Conservation (phyloP, 2,888 invertebrate species). For the Drosophila anceps region DNA sequence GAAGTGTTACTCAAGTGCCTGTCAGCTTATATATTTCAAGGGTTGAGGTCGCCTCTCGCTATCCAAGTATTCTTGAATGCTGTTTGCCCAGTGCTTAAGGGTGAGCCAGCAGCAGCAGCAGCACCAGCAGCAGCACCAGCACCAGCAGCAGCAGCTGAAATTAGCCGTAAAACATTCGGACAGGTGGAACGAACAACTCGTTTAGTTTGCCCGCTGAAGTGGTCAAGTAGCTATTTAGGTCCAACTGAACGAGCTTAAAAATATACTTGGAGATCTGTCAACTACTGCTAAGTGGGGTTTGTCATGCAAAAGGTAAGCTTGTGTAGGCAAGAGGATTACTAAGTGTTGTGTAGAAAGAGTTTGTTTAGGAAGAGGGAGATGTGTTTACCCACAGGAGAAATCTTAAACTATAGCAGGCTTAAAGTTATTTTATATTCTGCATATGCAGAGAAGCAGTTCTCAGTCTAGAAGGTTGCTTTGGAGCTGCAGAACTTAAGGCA, state of each 20-base stretch:
- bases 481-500: too few relatives aligned
- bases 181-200: constrained; percentile 16
- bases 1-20: constrained; percentile 48
- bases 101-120: constrained; percentile 6
- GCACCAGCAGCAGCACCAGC: too few relatives aligned
- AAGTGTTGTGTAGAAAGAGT: background rate
- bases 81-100: constrained; percentile 14
- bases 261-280: background rate
- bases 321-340: background rate
- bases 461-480: background rate
- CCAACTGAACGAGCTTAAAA: background rate
- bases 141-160: constrained; percentile 20
- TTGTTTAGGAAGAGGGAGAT: background rate
- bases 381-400: background rate
- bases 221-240: constrained; percentile 25
- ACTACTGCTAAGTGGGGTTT: background rate
- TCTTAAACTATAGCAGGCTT: background rate
- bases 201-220: constrained; percentile 12
- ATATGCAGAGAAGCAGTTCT: background rate
- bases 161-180: constrained; percentile 8
- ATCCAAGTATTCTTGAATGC: constrained; percentile 9
- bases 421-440: background rate
- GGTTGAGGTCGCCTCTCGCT: constrained; percentile 15
- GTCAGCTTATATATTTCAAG: constrained; percentile 21
- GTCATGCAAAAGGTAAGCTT: background rate